A percentile compares a stretch with the other conserved stretches of the same genome.
Evolutionary conservation across 1,140 invertebrate species (phyloP).

Genomic region (Sminthurides bifidus): DNA sequence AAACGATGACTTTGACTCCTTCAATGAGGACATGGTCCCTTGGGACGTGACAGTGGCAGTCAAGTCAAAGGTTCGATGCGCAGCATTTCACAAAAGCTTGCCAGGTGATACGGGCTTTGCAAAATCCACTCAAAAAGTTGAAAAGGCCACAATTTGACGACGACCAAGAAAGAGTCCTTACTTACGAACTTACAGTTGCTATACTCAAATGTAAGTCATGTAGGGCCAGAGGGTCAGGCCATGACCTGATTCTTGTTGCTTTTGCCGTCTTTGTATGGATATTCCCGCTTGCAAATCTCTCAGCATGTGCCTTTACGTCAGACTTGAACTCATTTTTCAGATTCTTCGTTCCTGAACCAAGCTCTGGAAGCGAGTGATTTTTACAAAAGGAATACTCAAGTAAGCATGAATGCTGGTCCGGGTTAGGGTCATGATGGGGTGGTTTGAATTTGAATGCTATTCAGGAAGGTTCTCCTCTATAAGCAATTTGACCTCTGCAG

Average conservation of each 20-base stretch:
- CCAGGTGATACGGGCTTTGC: constrained; percentile 15
- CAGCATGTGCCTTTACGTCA: background rate
- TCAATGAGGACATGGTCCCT: too few species aligned
- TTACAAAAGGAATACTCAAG: constrained; percentile 3
- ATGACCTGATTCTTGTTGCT: background rate
- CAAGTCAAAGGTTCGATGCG: constrained; percentile 13
- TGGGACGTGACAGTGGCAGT: too few species aligned
- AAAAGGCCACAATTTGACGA: constrained; percentile 13
- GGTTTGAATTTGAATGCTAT: too few species aligned
- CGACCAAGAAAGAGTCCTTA: constrained; percentile 21
- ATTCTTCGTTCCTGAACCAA: constrained; percentile 14
- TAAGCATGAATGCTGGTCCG: background rate
- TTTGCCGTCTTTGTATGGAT: too few species aligned
- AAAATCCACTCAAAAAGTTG: constrained; percentile 1
- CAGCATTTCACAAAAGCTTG: constrained; percentile 17
- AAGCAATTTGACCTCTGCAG: too few species aligned
- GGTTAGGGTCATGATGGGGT: background rate
- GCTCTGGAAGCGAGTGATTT: constrained; percentile 16
- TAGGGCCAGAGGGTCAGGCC: background rate
- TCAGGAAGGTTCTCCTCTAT: too few species aligned
- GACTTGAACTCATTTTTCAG: background rate
- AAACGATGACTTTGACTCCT: too few species aligned
- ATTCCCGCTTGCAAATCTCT: background rate
- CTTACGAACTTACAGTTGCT: constrained; percentile 18
- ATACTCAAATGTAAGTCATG: constrained; percentile 13